Evolutionary conservation across 2,797 vertebrate genomes (phyloP), one percentile per base, ranked within the genome.

Genomic region (Erpetoichthys calabaricus): DNA sequence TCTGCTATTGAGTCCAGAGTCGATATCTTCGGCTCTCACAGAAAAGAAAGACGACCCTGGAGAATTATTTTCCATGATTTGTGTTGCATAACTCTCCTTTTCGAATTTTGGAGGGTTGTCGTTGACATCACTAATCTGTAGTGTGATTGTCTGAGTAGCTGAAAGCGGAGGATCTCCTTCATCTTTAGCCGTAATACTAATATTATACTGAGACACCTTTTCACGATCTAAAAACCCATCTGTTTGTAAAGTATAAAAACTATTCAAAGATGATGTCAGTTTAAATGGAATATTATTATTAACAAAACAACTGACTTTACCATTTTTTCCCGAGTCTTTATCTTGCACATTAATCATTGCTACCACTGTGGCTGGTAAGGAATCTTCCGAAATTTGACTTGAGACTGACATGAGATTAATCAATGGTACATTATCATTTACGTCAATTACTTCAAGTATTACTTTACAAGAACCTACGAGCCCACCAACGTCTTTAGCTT

Each of bases 101-200:
- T 80, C 81, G 68, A 88, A 88, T 5, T 75, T 58, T 0, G 86
- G 86, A 0, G 75, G 62, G 1, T 87, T 87, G 53, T 87, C 86
- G 46, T 89, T 88, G 5, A 87, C 72, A 0, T 89, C 87, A 47
- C 78, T 80, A 2, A 89, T 78, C 44, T 43, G 74, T 59, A 88
- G 73, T 45, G 70, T 76, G 66, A 89, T 76, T 25, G 63, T 78
- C 73, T 82, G 77, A 57, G 79, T 76, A 0, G 76, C 80, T 55
- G 80, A 77, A 58, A 83, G 81, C 46, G 75, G 77, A 45, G 83
- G 81, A 6, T 72, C 60, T 45, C 83, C 84, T 2, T 68, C 77
- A 68, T 87, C 85, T 55, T 70, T 72, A 61, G 81, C 82, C 42
- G 60, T 74, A 7, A 86, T 68, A 0, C 69, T 83, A 7, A 87